Evolutionary conservation across 2,113 vertebrate species (phyloP), one percentile per base, ranked within the genome.

Genomic region (Toxotes jaculatrix): DNA sequence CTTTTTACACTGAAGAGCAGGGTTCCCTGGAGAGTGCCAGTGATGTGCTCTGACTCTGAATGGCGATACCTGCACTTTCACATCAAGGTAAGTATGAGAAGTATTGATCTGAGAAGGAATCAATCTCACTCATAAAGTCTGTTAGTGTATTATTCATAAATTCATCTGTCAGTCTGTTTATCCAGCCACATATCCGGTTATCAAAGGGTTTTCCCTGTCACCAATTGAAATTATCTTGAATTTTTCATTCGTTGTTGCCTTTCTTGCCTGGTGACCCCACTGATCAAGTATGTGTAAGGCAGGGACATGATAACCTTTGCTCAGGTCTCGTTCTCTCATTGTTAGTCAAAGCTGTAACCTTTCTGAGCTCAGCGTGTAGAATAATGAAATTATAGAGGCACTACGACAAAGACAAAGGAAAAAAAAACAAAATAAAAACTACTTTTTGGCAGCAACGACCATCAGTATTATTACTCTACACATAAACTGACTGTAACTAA

Each of bases 111-210:
- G 64, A 87, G 67, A 55, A 79, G 79, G 77, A 73, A 93, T 94
- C 93, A 88, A 90, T 93, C 80, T 82, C 71, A 77, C 84, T 88
- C 77, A 86, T 80, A 31, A 86, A 88, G 84, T 91, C 85, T 57
- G 77, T 85, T 80, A 61, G 85, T 94, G 90, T 88, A 87, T 93
- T 92, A 94, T 93, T 93, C 86, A 94, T 92, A 72, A 83, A 59
- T 86, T 79, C 84, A 82, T 87, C 89, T 74, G 83, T 87, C 82
- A 87, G 82, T 85, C 84, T 85, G 84, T 85, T 89, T 84, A 89
- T 88, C 57, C 40, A 23, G 65, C 75, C 80, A 77, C 62, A 72
- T 87, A 89, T 85, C 73, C 74, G 34, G 12, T 43, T 88, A 88
- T 91, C 82, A 89, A 90, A 90, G 75, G 67, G 32, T 59, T 74